phyloP scores from a whole-genome alignment of 2,113 vertebrate genomes.

The Mirounga angustirostris region DNA sequence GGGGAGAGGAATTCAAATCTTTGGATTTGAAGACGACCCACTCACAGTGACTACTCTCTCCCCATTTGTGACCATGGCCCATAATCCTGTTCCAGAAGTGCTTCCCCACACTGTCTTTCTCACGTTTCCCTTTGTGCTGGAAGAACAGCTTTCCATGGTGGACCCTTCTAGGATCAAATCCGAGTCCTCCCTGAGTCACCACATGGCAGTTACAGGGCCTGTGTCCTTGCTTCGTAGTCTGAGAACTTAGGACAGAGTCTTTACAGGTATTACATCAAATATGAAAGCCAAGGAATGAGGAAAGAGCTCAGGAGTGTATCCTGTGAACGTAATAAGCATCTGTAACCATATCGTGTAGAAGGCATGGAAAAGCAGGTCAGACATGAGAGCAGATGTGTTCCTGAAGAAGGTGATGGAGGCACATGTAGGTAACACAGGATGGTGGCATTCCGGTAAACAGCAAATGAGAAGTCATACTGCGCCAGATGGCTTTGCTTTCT shows the following conservation, averaged over 20 bases:
- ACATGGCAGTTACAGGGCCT: not conserved
- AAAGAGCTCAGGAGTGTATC: not conserved
- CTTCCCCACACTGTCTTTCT: not conserved
- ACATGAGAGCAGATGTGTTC: not conserved
- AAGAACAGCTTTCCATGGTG: accelerated
- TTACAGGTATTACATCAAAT: not conserved
- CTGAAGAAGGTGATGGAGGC: not conserved
- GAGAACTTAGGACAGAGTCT: not conserved
- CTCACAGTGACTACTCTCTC: not conserved
- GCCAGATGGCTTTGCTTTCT: constrained; percentile 1
- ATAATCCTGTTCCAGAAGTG: not conserved
- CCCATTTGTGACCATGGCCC: not conserved
- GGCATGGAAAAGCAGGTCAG: not conserved
- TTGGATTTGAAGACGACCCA: not conserved
- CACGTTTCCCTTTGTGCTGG: not conserved
- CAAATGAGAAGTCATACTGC: not conserved
- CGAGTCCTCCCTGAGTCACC: not conserved
- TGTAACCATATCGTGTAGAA: not conserved
- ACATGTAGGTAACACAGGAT: not conserved
- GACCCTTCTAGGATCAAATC: not conserved
- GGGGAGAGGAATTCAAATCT: not conserved
- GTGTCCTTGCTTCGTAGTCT: accelerated
- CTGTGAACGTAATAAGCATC: not conserved
- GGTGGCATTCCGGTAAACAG: not conserved
- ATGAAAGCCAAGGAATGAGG: not conserved